Base-by-base conservation (phyloP, 1,140 invertebrate species). In the Ceratina calcarata region DNA sequence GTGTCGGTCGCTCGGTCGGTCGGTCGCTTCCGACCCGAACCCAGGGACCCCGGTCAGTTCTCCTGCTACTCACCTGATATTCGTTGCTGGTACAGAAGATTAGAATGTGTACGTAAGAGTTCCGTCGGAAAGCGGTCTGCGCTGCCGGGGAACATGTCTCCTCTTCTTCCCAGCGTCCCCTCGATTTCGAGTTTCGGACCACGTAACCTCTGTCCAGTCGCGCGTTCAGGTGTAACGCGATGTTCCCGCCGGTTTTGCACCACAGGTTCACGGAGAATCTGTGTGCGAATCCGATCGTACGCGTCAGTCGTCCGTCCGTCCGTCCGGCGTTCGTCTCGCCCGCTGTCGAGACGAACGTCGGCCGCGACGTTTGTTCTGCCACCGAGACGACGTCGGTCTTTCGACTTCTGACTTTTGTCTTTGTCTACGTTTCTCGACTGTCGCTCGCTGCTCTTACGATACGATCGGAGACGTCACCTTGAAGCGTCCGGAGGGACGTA, bases 141-240 rank as follows among this genome's bases (percentile, higher is more conserved):
- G 84, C 70, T 8, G 82, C 78, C 15, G 93, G 91, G 10, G 95
- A 95, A 37, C 94, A 93, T 37, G 94, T 94, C 89, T 97, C 96
- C 87, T 97, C 96, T 3, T 92, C 86, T 0, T 96, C 95, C 96
- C 96, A 97, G 8, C 85, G 85, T 18, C 94, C 94, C 66, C 92
- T 91, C 6, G 94, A 84, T 62, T 94, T 94, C 4, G 94, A 92
- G 88, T 98, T 98, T 60, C 97, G 93, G 1, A 98, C 97, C n/a
- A 97, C 94, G 81, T 96, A 95, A 57, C 94, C 94, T 80, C 96
- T 95, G 20, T 95, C 95, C 68, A 97, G 89, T 22, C 96, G 94
- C 3, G 96, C 95, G 91, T 97, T 97, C 61, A 98, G 94, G 90
- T 98, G 97, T 20, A 98, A 93, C 0, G 96, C 96, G 61, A 97